phyloP scores from a whole-genome alignment of 2,113 vertebrate genomes.

The Otolemur garnettii region DNA sequence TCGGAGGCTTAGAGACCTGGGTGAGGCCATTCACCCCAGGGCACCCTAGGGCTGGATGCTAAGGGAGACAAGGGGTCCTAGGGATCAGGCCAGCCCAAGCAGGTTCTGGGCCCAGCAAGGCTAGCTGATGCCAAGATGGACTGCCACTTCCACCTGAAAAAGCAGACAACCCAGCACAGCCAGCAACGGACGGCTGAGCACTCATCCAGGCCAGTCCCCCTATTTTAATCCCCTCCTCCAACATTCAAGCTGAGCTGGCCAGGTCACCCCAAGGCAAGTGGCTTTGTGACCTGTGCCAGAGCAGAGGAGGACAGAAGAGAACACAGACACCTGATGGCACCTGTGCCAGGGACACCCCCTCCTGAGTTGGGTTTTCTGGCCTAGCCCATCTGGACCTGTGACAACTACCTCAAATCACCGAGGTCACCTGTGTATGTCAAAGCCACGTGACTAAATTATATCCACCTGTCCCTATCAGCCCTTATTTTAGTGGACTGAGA shows the following conservation, averaged over 20 bases:
- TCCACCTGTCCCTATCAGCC: neutral
- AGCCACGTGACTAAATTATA: neutral
- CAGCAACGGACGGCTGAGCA: neutral
- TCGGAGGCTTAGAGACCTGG: neutral
- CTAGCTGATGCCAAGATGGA: neutral
- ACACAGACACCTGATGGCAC: neutral
- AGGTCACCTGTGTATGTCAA: neutral
- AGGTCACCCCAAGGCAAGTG: neutral
- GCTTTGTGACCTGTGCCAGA: neutral
- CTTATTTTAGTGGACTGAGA: neutral
- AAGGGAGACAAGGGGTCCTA: neutral
- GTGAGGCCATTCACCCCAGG: neutral
- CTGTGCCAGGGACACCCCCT: neutral
- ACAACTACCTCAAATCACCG: neutral
- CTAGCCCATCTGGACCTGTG: neutral
- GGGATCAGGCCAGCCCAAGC: too few species aligned
- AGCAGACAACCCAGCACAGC: neutral
- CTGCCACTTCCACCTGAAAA: neutral
- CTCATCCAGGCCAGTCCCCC: neutral
- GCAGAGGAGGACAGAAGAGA: neutral
- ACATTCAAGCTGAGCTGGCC: neutral
- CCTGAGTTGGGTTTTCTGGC: neutral
- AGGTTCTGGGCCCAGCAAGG: neutral
- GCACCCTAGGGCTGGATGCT: too few species aligned
- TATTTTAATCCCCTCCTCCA: neutral